phyloP scores from a whole-genome alignment of 2,797 vertebrate genomes.

The Acipenser oxyrinchus region DNA sequence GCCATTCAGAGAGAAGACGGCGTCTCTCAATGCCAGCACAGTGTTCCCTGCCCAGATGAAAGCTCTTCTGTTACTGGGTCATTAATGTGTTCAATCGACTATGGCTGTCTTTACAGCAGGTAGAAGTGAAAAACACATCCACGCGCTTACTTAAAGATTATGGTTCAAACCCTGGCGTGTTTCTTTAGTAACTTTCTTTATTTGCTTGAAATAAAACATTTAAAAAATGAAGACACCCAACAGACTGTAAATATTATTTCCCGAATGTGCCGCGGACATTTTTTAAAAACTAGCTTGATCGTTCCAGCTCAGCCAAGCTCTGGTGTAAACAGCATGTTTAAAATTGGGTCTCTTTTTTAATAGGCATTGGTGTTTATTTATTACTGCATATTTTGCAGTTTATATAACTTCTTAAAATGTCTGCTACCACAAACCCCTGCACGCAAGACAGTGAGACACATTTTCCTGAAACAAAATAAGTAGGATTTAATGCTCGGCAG shows the following conservation, averaged over 20 bases:
- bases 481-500: no score
- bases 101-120: slow-evolving; percentile 1
- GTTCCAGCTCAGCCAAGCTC: not conserved
- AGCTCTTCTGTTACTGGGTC: slow-evolving; percentile 6
- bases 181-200: no score
- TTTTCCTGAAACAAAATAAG: no score
- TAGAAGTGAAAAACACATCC: slow-evolving; percentile 6
- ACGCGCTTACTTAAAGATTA: not conserved
- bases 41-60: slow-evolving; percentile 9
- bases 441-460: no score
- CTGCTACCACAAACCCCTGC: no score
- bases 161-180: no score
- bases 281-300: not conserved
- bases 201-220: not conserved
- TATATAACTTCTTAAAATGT: no score
- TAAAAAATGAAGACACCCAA: not conserved
- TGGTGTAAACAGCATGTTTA: not conserved
- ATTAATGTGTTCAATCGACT: slow-evolving; percentile 7
- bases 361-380: no score
- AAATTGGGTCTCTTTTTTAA: no score
- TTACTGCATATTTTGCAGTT: no score
- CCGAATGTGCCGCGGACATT: not conserved
- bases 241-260: slow-evolving; percentile 12
- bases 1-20: not conserved
- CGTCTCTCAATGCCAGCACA: not conserved